Evolutionary conservation across 2,797 vertebrate genomes (phyloP).

Genomic region (Sylvilagus floridanus): DNA sequence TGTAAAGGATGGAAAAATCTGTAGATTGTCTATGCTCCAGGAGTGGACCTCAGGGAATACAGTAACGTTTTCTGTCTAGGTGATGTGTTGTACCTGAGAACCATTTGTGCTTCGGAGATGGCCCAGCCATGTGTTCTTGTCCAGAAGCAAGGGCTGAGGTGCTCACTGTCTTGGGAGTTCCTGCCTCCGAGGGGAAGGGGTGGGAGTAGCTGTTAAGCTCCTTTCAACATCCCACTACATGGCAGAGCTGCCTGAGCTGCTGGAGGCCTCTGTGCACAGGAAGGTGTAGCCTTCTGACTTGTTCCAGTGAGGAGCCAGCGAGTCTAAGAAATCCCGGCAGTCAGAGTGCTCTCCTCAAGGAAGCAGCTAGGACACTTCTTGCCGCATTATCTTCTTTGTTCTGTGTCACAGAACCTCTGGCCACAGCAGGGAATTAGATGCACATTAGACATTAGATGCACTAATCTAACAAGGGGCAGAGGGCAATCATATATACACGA

Average conservation of each 20-base stretch:
- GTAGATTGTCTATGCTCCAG: background rate
- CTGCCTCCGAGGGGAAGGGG: background rate
- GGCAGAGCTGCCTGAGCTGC: background rate
- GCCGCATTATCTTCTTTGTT: background rate
- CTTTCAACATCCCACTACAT: background rate
- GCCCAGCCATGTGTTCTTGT: constrained; percentile 6
- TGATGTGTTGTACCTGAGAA: constrained; percentile 13
- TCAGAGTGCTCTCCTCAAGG: background rate
- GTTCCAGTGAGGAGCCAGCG: background rate
- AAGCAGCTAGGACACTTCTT: background rate
- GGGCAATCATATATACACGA: background rate
- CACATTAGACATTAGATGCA: background rate
- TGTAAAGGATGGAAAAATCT: background rate
- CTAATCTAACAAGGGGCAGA: background rate
- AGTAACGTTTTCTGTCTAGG: constrained; percentile 28
- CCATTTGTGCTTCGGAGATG: constrained; percentile 1
- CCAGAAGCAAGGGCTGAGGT: background rate
- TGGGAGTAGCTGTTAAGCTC: background rate
- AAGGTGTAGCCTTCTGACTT: background rate
- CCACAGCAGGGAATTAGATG: background rate
- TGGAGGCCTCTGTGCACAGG: background rate
- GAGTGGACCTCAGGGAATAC: background rate
- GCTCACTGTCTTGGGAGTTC: background rate
- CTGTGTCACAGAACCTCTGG: background rate
- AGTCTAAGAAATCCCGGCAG: background rate